Evolutionary conservation across 1,140 invertebrate genomes (phyloP).

Genomic region (Anthonomus grandis): DNA sequence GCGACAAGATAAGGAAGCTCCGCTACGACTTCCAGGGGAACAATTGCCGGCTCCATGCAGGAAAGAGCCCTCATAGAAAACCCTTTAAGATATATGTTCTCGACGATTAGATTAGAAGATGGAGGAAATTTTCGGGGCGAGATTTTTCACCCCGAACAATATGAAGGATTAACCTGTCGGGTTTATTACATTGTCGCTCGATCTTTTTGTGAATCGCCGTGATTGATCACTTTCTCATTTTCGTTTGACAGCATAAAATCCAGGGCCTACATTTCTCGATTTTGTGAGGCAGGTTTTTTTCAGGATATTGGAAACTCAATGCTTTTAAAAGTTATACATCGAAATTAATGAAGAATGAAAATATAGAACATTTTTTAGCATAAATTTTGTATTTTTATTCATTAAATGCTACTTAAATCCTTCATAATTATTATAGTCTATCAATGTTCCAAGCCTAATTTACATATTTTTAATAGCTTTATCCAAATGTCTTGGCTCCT

Average conservation of each 20-base stretch:
- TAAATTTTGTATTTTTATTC: too few species aligned
- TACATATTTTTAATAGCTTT: too few species aligned
- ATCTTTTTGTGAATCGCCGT: conserved; percentile 26
- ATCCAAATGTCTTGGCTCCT: too few species aligned
- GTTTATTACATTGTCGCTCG: conserved; percentile 29
- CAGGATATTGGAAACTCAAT: conserved; percentile 18
- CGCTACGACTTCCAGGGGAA: conserved; percentile 20
- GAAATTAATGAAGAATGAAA: too few species aligned
- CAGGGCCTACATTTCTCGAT: conserved; percentile 3
- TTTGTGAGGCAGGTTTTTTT: conserved; percentile 14
- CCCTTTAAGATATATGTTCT: conserved; percentile 28
- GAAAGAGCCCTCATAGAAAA: conserved; percentile 22
- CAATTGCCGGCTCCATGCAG: conserved; percentile 23
- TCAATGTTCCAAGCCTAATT: too few species aligned
- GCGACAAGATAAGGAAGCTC: conserved; percentile 24
- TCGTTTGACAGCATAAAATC: conserved; percentile 23
- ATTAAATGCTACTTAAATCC: too few species aligned
- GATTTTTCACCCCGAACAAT: conserved; percentile 27
- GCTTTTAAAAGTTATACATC: too few species aligned
- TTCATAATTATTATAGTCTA: too few species aligned
- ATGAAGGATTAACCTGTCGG: conserved; percentile 30
- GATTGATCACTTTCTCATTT: conserved; percentile 25
- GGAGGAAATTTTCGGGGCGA: conserved; percentile 22
- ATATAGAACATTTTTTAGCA: too few species aligned
- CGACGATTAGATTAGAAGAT: conserved; percentile 29